phyloP scores from a whole-genome alignment of 2,797 vertebrate genomes.

The Siniperca obscura region DNA sequence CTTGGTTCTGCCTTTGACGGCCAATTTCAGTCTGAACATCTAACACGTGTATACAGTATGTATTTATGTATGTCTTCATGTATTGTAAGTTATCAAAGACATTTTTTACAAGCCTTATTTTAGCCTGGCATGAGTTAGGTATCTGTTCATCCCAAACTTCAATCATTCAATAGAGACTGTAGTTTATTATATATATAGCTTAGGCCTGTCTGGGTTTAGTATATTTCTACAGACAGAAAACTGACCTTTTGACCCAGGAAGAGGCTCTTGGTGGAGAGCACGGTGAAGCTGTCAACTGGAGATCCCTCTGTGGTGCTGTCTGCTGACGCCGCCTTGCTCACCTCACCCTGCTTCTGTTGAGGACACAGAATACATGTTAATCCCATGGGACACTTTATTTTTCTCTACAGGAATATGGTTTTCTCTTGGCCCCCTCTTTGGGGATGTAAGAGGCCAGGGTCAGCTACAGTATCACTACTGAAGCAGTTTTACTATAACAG shows the following conservation, averaged over 20 bases:
- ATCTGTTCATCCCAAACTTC: background rate
- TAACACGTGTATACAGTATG: background rate
- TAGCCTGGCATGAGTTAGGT: background rate
- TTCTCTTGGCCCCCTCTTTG: background rate
- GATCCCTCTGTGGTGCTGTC: conserved; percentile 96
- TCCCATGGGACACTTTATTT: background rate
- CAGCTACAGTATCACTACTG: background rate
- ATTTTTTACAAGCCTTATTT: background rate
- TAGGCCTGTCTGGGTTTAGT: background rate
- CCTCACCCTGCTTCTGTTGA: conserved; percentile 92
- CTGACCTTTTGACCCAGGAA: conserved; percentile 99
- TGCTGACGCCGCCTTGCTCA: conserved; percentile 93
- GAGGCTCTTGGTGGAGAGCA: conserved; percentile 97
- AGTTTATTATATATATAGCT: background rate
- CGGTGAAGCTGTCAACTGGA: conserved; percentile 92
- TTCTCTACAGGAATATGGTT: background rate
- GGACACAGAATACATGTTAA: background rate
- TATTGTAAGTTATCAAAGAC: background rate
- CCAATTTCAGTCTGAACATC: background rate
- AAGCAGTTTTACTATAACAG: background rate
- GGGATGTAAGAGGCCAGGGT: background rate
- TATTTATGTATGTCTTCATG: background rate
- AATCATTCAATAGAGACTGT: background rate
- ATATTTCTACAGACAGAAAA: conserved; percentile 4
- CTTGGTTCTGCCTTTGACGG: background rate